Percentiles rank a stretch among this genome's conserved stretches.
Conservation (phyloP, 2,888 invertebrate species). For the Eueremaeus valkanovi region DNA sequence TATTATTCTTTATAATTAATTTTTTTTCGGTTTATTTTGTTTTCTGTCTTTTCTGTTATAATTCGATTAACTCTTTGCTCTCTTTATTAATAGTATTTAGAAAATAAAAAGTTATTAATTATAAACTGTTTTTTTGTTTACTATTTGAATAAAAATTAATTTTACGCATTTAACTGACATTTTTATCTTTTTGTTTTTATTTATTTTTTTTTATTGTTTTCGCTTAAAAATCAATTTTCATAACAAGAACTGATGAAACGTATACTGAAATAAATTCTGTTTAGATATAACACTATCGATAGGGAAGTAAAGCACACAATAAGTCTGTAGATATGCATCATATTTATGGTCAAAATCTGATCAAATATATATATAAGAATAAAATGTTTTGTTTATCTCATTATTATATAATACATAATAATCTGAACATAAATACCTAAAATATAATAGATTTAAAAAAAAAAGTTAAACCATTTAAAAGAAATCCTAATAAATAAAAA, state of each 20-base stretch:
- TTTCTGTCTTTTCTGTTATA: neutral
- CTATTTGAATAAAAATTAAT: slow-evolving; percentile 1
- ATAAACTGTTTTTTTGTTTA: neutral
- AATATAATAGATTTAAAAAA: neutral
- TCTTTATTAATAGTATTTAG: no score
- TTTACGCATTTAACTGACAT: neutral
- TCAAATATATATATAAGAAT: neutral
- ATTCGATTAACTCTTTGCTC: no score
- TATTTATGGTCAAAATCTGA: neutral
- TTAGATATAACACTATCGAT: neutral
- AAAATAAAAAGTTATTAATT: neutral
- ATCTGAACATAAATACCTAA: neutral
- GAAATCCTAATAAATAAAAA: neutral
- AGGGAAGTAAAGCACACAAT: slow-evolving; percentile 11
- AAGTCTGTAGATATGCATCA: slow-evolving; percentile 11
- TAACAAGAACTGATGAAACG: no score
- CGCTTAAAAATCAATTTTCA: neutral
- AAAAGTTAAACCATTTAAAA: neutral
- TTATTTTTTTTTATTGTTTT: neutral
- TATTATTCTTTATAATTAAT: no score
- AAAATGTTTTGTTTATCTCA: neutral
- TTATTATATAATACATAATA: neutral
- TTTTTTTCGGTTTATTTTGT: neutral
- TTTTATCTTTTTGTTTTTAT: no score
- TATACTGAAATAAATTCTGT: no score